Percentiles rank a stretch among this genome's conserved stretches.
Evolutionary conservation across 2,113 vertebrate genomes (phyloP).

Genomic region (Bos indicus): DNA sequence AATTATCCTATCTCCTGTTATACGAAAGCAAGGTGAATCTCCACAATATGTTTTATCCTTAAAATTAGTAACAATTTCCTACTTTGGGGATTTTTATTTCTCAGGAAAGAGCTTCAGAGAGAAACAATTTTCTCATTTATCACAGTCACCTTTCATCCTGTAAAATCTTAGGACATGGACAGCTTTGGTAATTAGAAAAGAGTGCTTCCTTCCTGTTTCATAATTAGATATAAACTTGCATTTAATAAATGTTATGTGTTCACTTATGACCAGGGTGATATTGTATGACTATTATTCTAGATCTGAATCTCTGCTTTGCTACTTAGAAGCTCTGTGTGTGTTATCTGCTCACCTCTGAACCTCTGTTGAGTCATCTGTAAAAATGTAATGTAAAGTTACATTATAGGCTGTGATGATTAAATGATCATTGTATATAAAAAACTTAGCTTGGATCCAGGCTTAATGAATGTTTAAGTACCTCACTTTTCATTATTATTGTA

Average conservation of each 20-base stretch:
- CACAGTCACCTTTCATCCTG: neutral
- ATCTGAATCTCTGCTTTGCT: neutral
- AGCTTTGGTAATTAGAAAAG: neutral
- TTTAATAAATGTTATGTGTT: neutral
- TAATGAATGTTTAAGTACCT: neutral
- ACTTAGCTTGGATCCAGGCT: neutral
- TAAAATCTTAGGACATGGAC: neutral
- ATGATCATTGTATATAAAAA: neutral
- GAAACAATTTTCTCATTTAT: neutral
- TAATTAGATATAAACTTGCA: neutral
- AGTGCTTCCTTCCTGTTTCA: neutral
- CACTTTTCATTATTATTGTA: neutral
- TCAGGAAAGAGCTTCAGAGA: neutral
- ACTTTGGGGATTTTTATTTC: conserved; percentile 6
- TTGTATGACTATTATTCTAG: neutral
- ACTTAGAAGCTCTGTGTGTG: neutral
- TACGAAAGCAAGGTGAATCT: conserved; percentile 16
- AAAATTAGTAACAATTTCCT: neutral
- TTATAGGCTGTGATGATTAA: neutral
- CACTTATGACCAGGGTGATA: neutral
- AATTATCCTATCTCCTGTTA: neutral
- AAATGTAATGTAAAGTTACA: neutral
- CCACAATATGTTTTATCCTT: conserved; percentile 3
- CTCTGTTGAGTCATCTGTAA: neutral
- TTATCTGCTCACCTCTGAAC: neutral